These are phyloP conservation scores for Protosalanx chinensis DNA, from an alignment of 2,797 vertebrate species.

Conservation along the genomic window DNA sequence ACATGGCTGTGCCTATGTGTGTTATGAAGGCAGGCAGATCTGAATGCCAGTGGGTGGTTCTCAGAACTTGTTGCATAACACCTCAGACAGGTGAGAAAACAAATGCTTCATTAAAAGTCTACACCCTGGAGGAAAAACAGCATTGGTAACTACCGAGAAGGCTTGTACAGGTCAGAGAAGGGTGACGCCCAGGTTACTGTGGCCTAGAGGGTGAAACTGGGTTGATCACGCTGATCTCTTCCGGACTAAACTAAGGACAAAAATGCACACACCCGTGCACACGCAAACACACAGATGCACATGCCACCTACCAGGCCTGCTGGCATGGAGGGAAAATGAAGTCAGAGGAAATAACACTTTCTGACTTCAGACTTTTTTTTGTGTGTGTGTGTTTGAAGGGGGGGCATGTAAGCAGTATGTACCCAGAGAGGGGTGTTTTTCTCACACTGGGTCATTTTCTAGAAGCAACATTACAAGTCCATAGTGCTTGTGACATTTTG, in stretches of 20 bases:
- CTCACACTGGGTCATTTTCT: not conserved
- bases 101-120: constrained; percentile 56
- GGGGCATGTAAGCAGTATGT: not conserved
- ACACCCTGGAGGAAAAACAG: constrained; percentile 9
- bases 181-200: not conserved
- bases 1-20: no score
- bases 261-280: not conserved
- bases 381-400: not conserved
- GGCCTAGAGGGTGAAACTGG: not conserved
- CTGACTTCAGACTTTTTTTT: not conserved
- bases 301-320: not conserved
- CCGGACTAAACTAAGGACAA: not conserved
- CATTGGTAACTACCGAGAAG: constrained; percentile 23
- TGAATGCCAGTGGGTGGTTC: no score
- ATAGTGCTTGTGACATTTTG: no score
- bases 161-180: constrained; percentile 45
- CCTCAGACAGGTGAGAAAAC: constrained; percentile 60
- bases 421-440: not conserved
- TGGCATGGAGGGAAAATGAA: constrained; percentile 9
- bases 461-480: not conserved
- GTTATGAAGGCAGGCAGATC: no score
- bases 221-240: not conserved
- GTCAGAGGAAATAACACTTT: constrained; percentile 13
- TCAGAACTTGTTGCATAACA: constrained; percentile 48
- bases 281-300: no score